Evolutionary conservation across 2,888 invertebrate species (phyloP).

Genomic region (Mamestra brassicae): DNA sequence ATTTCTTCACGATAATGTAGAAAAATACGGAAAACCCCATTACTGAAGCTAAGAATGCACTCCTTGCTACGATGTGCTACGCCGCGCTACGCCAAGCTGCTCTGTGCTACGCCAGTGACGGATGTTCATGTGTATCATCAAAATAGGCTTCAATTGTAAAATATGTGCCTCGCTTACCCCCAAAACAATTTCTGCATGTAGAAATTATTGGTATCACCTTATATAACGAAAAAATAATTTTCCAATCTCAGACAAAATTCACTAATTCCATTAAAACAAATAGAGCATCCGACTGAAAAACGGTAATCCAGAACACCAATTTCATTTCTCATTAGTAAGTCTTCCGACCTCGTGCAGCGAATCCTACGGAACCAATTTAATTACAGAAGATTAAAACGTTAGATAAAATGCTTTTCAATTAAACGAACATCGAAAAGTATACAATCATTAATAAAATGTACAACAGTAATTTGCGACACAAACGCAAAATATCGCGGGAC

Average conservation of each 20-base stretch:
- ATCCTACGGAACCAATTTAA: conserved; percentile 59
- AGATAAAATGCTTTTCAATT: conserved; percentile 61
- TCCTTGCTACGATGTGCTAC: neutral
- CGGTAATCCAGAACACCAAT: conserved; percentile 54
- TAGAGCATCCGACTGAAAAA: conserved; percentile 43
- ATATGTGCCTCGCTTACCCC: neutral
- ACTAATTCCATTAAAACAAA: conserved; percentile 38
- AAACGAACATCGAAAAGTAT: conserved; percentile 28
- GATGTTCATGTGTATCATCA: neutral
- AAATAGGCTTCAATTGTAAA: neutral
- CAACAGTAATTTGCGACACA: conserved; percentile 33
- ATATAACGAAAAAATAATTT: neutral
- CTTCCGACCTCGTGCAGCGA: conserved; percentile 46
- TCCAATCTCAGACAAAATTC: conserved; percentile 4
- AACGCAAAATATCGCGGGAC: conserved; percentile 18
- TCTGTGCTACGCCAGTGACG: neutral
- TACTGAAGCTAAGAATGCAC: neutral
- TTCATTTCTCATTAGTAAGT: conserved; percentile 64
- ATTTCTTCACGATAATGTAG: neutral
- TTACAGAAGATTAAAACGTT: conserved; percentile 61
- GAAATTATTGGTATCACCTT: neutral
- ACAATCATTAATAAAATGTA: conserved; percentile 12
- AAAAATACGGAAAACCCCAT: neutral
- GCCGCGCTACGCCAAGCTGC: neutral
- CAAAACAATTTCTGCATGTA: neutral